Conservation (phyloP, 2,113 vertebrate genomes). For the Oncorhynchus nerka region DNA sequence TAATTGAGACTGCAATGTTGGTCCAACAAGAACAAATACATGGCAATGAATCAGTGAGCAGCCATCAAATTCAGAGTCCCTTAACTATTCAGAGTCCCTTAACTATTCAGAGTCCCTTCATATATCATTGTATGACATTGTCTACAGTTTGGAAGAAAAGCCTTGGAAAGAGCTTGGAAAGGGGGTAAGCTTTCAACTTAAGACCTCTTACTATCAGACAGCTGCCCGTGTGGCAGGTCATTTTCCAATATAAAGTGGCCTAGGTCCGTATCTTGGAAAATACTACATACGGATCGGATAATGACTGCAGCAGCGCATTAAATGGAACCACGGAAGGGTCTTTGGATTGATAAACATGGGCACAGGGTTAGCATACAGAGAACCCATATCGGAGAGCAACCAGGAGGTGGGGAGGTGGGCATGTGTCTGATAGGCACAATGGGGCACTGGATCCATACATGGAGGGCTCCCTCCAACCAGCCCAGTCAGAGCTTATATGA, state of each 20-base stretch:
- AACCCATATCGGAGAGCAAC: not conserved
- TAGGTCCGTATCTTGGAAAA: not conserved
- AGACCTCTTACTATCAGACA: not conserved
- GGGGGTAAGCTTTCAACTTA: not conserved
- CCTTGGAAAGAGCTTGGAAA: no score
- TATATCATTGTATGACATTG: not conserved
- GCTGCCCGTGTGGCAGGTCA: not conserved
- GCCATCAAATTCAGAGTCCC: not conserved
- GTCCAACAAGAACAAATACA: conserved; percentile 4
- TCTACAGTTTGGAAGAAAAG: no score
- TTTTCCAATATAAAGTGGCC: not conserved
- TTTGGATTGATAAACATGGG: conserved; percentile 6
- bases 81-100: not conserved
- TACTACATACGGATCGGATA: conserved; percentile 4
- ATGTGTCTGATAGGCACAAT: conserved; percentile 10
- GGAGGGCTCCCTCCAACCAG: no score
- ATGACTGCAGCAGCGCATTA: conserved; percentile 18
- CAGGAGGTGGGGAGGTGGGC: conserved; percentile 4
- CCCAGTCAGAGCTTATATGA: no score
- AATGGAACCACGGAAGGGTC: conserved; percentile 11
- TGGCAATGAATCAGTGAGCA: conserved; percentile 14
- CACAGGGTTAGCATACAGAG: not conserved
- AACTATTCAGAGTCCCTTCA: not conserved
- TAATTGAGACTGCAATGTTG: conserved; percentile 19
- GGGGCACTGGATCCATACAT: conserved; percentile 14